Evolutionary conservation across 2,113 vertebrate species (phyloP), one percentile per base, ranked within the genome.

Genomic region (Ceyx melanurus): DNA sequence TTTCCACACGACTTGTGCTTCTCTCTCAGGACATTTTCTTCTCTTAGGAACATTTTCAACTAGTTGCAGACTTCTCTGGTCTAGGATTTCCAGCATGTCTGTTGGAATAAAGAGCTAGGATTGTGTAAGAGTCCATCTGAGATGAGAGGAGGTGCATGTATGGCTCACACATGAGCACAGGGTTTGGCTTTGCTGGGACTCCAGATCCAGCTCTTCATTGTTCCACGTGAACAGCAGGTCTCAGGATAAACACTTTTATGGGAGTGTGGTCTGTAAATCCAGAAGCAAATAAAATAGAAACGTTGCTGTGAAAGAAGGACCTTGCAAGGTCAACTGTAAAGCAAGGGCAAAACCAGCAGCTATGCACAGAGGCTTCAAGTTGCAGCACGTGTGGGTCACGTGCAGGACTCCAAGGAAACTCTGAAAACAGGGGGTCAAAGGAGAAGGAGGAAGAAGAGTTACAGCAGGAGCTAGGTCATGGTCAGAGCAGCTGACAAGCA

Each of bases 311-410:
- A 88, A 91, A 79, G 64, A 65, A 75, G 79, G 72, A 90, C 77
- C 80, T 92, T 91, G 67, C 85, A 94, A 96, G 92, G 91, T 96
- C 94, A 96, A 16, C 66, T 54, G 54, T 51, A 83, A 83, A 92
- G 50, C 70, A 93, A 93, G 72, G 86, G 83, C 91, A 94, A 75
- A 92, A 9, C 50, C 75, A 90, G 61, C 43, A 67, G 80, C 74
- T 89, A 48, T 75, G 28, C 3, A 1, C 60, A 88, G 53, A 94
- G 72, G 71, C 80, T 72, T 70, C 86, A 57, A 75, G 57, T 83
- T 88, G 86, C 86, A 89, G 16, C 22, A 13, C 31, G 40, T 50
- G 54, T 70, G 50, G 51, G 35, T 92, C 79, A 56, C 37, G 14
- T 33, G 65, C 75, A 77, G 28, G 64, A 86, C 89, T 94, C 80